Evolutionary conservation across 2,113 vertebrate species (phyloP), one percentile per base, ranked within the genome.

Genomic region (Lota lota): DNA sequence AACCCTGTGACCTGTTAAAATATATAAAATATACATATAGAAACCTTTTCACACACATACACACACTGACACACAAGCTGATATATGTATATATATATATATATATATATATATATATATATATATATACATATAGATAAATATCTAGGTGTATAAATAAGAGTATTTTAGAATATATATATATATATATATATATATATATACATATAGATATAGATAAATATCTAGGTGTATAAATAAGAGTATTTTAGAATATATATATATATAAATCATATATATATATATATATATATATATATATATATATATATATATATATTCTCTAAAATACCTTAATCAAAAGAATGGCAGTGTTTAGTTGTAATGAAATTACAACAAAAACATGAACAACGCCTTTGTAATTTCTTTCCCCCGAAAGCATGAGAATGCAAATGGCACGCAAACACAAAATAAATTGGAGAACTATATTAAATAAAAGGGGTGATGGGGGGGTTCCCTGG

Each of bases 1-100:
- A 81, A 79, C 75, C 36, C 51, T 16, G 64, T 70, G 78, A 83
- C 69, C 76, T 28, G 62, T 70, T 62, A 73, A 70, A 75, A 67
- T 57, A 19, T 57, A 21, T 17, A 18, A 3, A 28, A 60, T 81
- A 75, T 76, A 77, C 50, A n/a, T 28, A 67, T 17, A 61, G 19
- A 64, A n/a, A n/a, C n/a, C n/a, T n/a, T n/a, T n/a, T n/a, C n/a
- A n/a, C n/a, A n/a, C n/a, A n/a, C n/a, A n/a, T n/a, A n/a, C n/a
- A n/a, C n/a, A n/a, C n/a, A n/a, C n/a, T n/a, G n/a, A n/a, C n/a
- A n/a, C n/a, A n/a, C n/a, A n/a, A n/a, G n/a, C n/a, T n/a, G n/a
- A n/a, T n/a, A 60, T 81, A 75, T 76, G 76, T 36, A n/a, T 28
- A 67, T 17, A 61, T 21, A 64, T 8, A 24, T 10, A 5, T 16